Conservation (phyloP, 2,888 invertebrate genomes). For the Phania funesta region DNA sequence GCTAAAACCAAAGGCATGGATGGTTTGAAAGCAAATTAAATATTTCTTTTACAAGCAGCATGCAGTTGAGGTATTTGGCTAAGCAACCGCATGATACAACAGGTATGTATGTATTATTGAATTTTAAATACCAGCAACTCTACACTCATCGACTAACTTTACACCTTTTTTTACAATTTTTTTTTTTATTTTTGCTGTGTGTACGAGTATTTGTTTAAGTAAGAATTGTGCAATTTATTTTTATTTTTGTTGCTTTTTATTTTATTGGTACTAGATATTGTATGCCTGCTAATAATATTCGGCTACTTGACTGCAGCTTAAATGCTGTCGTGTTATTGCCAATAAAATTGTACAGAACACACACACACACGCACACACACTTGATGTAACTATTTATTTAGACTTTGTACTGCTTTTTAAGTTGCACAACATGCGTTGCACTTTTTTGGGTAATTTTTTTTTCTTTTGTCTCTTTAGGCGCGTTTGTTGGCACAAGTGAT, state of each 20-base stretch:
- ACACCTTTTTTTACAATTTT: neutral
- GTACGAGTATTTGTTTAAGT: conserved; percentile 48
- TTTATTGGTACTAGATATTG: conserved; percentile 27
- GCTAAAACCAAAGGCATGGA: conserved; percentile 62
- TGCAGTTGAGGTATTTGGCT: conserved; percentile 39
- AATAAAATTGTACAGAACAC: conserved; percentile 34
- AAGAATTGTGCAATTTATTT: conserved; percentile 62
- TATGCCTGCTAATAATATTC: conserved; percentile 40
- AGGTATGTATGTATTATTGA: conserved; percentile 30
- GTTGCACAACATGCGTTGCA: conserved; percentile 64
- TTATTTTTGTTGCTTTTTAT: conserved; percentile 34
- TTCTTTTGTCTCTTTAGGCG: conserved; percentile 27
- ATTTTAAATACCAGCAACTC: conserved; percentile 9
- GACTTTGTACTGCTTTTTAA: conserved; percentile 44
- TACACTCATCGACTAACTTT: conserved; percentile 29
- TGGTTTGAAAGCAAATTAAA: conserved; percentile 48
- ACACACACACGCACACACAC: neutral
- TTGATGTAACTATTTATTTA: conserved; percentile 27
- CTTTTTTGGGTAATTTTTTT: conserved; percentile 3
- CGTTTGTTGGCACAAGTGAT: conserved; percentile 4
- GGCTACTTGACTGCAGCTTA: conserved; percentile 48
- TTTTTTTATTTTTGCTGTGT: conserved; percentile 8
- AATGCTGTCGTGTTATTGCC: conserved; percentile 51
- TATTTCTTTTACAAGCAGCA: conserved; percentile 23
- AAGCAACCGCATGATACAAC: conserved; percentile 23